A percentile compares a stretch with the other conserved stretches of the same genome.
Conservation (phyloP, 2,797 vertebrate species). For the Decapterus maruadsi region DNA sequence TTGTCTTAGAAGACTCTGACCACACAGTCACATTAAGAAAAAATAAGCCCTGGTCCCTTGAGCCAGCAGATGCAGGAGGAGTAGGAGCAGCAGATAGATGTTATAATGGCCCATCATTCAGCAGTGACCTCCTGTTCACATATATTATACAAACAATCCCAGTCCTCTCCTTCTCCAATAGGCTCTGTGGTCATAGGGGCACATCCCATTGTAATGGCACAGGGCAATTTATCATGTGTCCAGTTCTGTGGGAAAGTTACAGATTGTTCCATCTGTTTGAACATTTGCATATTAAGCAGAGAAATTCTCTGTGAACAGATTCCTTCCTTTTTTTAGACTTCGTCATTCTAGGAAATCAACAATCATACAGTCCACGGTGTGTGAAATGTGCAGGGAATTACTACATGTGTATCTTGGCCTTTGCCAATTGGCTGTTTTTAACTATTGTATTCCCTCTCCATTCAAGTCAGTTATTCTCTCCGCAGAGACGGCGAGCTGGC, state of each 20-base stretch:
- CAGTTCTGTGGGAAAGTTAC: constrained; percentile 62
- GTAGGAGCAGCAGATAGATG: background rate
- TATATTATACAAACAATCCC: constrained; percentile 53
- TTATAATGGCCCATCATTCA: constrained; percentile 25
- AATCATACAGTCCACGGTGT: constrained; percentile 18
- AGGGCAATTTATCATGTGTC: constrained; percentile 39
- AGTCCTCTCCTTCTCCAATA: constrained; percentile 19
- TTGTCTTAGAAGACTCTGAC: constrained; percentile 1
- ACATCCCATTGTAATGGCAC: constrained; percentile 48
- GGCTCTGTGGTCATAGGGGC: constrained; percentile 14
- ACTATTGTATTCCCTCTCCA: constrained; percentile 20
- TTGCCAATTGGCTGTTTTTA: constrained; percentile 43
- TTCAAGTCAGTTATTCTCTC: constrained; percentile 56
- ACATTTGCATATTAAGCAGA: constrained; percentile 31
- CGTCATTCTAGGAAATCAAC: constrained; percentile 28
- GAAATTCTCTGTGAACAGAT: constrained; percentile 31
- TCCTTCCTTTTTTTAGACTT: constrained; percentile 31
- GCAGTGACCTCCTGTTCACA: constrained; percentile 31
- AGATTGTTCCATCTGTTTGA: constrained; percentile 32
- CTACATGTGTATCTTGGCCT: constrained; percentile 50
- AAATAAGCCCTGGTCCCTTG: background rate
- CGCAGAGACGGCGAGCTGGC: constrained; percentile 45
- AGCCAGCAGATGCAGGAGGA: constrained; percentile 12
- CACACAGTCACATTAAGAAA: constrained; percentile 3
- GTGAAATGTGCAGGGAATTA: constrained; percentile 59